A percentile compares a stretch with the other conserved stretches of the same genome.
phyloP scores from a whole-genome alignment of 2,113 vertebrate genomes.

The Todiramphus chloris region DNA sequence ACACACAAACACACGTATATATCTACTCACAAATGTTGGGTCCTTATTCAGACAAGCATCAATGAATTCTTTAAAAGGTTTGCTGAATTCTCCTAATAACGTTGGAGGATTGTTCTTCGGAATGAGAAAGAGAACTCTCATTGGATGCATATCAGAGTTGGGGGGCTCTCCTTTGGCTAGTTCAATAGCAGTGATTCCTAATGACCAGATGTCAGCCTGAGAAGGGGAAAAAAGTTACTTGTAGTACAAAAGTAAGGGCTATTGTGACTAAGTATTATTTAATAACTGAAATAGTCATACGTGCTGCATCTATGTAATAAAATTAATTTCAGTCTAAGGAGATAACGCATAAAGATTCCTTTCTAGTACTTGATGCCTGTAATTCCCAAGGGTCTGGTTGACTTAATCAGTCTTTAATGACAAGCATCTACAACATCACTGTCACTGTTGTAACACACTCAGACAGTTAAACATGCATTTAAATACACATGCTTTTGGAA shows the following conservation, averaged over 20 bases:
- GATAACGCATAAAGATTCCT: background rate
- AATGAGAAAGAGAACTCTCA: slow-evolving; percentile 93
- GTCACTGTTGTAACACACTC: background rate
- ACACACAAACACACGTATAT: background rate
- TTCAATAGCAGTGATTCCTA: slow-evolving; percentile 94
- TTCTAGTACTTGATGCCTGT: background rate
- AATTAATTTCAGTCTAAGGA: background rate
- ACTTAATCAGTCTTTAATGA: background rate
- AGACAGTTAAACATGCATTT: background rate
- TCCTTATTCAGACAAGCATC: slow-evolving; percentile 94
- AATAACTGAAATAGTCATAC: background rate
- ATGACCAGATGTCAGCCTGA: slow-evolving; percentile 93
- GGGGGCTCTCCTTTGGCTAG: slow-evolving; percentile 93
- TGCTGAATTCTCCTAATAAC: slow-evolving; percentile 87
- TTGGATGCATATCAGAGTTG: slow-evolving; percentile 92
- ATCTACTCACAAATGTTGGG: slow-evolving; percentile 87
- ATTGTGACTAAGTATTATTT: background rate
- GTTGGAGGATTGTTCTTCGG: slow-evolving; percentile 90
- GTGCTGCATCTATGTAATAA: background rate
- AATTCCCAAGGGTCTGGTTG: background rate
- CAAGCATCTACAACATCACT: background rate
- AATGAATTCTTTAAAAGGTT: slow-evolving; percentile 92
- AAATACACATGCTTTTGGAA: background rate
- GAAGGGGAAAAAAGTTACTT: background rate
- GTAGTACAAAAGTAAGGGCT: background rate